Evolutionary conservation across 1,140 invertebrate genomes (phyloP), one percentile per base, ranked within the genome.

Genomic region (Calephelis nemesis): DNA sequence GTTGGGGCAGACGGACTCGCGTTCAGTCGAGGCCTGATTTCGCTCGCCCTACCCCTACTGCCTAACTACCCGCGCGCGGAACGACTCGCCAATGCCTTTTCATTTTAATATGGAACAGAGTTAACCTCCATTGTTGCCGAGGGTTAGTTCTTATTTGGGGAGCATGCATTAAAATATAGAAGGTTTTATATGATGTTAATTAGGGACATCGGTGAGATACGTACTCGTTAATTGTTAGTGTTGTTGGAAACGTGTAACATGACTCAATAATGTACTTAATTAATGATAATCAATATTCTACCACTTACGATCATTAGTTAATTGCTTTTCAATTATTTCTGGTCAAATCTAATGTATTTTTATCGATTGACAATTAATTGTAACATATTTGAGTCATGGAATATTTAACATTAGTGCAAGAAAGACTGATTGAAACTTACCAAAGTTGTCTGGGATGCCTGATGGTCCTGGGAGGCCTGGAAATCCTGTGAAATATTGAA

Each of bases 371-470:
- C 68, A 63, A 60, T 60, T 73, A 74, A 76, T 78, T 72, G 72
- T 63, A 70, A 76, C 77, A 75, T 82, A 75, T 83, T 80, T 82
- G 81, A 84, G 82, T 83, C 84, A 83, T 80, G 70, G 79, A 73
- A 63, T 67, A 62, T 70, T 50, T 47, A 74, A 70, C 67, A 71
- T 83, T 85, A 83, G 76, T 81, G 70, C 71, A 45, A 69, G 66
- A 45, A 69, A 67, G 58, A 54, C 50, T 52, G 39, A 13, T 66
- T 42, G 15, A 64, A 74, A 96, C 96, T 97, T 92, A 97, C 96
- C 96, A 85, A 96, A 97, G 92, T 94, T 96, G 88, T 96, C 94
- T 92, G 95, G 95, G 77, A 97, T 95, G 74, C 96, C 96, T 40
- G 96, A 97, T 11, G 96, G 96, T 82, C 96, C 96, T 67, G 96